Evolutionary conservation across 2,113 vertebrate genomes (phyloP), one percentile per base, ranked within the genome.

Genomic region (Coregonus clupeaformis): DNA sequence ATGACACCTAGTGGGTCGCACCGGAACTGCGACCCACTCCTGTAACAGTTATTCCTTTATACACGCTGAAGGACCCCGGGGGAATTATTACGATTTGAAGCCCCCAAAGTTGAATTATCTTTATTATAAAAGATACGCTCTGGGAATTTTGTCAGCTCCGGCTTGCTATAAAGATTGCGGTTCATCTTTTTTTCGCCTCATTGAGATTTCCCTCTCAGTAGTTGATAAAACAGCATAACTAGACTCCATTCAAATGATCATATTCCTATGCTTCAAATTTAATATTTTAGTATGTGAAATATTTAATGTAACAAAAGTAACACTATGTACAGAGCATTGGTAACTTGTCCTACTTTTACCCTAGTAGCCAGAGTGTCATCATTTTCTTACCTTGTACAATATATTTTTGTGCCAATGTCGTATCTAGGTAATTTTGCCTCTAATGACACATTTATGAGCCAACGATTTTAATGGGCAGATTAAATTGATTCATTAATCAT

Each of bases 401-500:
- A 65, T 27, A 6, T 13, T 65, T 25, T 25, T 11, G 11, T 25
- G 22, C 27, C 52, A 62, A n/a, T 29, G 29, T 36, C 52, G 30
- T 22, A 32, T 29, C 57, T 5, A 16, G 25, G 30, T 36, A 20
- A 22, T 62, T 71, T 30, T 12, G 3, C 22, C 14, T 49, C 3
- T 59, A 57, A n/a, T 7, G 29, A 30, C 20, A 32, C 29, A 32
- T 36, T 32, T 62, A 32, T 13, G 14, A 5, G 49, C 13, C 49
- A n/a, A 60, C 7, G 55, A 16, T 73, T 32, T 45, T 20, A 18
- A 14, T 69, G 20, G 59, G 32, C 32, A 24, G 64, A 63, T 85
- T 68, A 81, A 77, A 0, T 36, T 20, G 71, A 79, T 71, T 64
- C 67, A 64, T 59, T 69, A 14, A 16, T 18, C 4, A 52, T 52